These are phyloP conservation scores for Lepisosteus oculatus DNA, from an alignment of 2,113 vertebrate genomes.

Conservation along the genomic window DNA sequence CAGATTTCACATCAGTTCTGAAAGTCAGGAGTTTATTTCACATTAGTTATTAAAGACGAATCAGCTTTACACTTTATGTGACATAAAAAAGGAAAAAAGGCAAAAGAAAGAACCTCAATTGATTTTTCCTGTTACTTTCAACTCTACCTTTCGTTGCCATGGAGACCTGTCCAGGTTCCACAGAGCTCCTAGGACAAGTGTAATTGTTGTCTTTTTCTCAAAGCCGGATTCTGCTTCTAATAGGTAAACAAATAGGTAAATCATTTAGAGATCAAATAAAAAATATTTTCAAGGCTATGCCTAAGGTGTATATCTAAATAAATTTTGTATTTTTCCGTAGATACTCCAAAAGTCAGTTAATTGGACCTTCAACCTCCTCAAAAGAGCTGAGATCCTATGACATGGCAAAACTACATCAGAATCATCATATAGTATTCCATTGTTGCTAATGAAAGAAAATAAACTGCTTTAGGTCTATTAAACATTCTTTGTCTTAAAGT, in stretches of 20 bases:
- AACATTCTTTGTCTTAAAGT: no score
- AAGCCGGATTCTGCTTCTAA: slow-evolving; percentile 46
- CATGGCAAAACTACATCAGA: no score
- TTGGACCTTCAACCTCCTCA: no score
- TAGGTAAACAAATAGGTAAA: neutral
- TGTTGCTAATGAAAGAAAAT: no score
- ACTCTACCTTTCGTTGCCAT: slow-evolving; percentile 73
- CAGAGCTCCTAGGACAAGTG: slow-evolving; percentile 71
- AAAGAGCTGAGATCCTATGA: no score
- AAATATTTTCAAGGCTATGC: slow-evolving; percentile 14
- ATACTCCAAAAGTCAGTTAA: no score
- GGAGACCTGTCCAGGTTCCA: slow-evolving; percentile 72
- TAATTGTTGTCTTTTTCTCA: slow-evolving; percentile 70
- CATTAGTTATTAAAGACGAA: slow-evolving; percentile 33
- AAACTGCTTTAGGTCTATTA: no score
- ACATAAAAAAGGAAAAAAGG: slow-evolving; percentile 45
- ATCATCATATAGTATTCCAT: no score
- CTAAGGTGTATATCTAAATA: neutral
- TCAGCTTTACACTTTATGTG: slow-evolving; percentile 45
- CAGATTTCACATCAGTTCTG: neutral
- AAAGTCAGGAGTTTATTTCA: slow-evolving; percentile 5
- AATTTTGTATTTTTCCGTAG: no score
- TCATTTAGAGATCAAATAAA: slow-evolving; percentile 25
- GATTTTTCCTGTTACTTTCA: slow-evolving; percentile 71
- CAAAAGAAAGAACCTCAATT: slow-evolving; percentile 61